Base-by-base conservation (phyloP, 2,797 vertebrate genomes). In the Myotis myotis region DNA sequence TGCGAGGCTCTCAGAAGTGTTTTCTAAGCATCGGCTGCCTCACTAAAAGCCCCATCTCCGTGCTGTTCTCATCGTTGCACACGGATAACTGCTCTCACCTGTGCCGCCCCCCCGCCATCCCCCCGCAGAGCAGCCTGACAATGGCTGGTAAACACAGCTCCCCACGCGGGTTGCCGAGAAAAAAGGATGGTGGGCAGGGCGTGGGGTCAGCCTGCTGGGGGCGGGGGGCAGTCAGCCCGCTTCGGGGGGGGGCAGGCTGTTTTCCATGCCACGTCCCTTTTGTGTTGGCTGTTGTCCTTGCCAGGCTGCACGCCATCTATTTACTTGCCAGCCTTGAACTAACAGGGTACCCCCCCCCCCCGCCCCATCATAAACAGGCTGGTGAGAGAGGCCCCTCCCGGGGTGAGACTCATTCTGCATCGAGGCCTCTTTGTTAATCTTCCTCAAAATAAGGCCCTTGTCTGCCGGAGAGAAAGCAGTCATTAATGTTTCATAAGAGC, bases 401-500 rank as follows among this genome's bases (percentile, higher is more conserved):
- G 97, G 68, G 96, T 70, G 94, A 55, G 86, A 74, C 96, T 97
- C 91, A 53, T 94, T 96, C 66, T 94, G 93, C 95, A 55, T 30
- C 7, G 30, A 93, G 91, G 90, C 95, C 97, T 96, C 98, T 98
- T 98, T 97, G 97, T 98, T 98, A 97, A 96, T 97, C 98, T 83
- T 86, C 94, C 96, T 60, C 95, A 95, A 97, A 98, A 98, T 94
- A 96, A 97, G 96, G 87, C 81, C 71, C 74, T 90, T 98, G 97
- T 97, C 97, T 98, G 96, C 97, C 88, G 93, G 97, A 94, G 96
- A 97, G 97, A 98, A 98, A 20, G 78, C 53, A 91, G 80, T 95
- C 91, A 96, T 98, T 98, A 98, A 97, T 98, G 98, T 98, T 98
- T 98, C 96, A 97, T 98, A 97, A 83, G 82, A 97, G 85, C 94